A percentile compares a stretch with the other conserved stretches of the same genome.
phyloP scores from a whole-genome alignment of 2,797 vertebrate genomes.

The Telmatherina bonti region DNA sequence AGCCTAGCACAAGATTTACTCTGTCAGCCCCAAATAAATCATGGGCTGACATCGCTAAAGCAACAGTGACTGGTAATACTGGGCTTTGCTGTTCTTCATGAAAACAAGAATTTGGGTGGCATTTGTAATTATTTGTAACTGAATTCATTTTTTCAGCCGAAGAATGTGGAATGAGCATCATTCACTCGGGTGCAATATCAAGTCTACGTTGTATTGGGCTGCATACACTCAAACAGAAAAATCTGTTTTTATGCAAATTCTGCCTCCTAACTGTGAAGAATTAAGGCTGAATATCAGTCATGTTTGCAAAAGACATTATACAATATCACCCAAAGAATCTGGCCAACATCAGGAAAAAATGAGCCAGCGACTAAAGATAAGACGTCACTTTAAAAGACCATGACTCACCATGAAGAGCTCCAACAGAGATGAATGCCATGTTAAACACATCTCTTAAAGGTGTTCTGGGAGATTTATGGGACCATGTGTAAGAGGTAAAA shows the following conservation, averaged over 20 bases:
- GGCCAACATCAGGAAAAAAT: background rate
- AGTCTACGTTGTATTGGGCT: background rate
- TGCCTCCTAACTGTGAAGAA: background rate
- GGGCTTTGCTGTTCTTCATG: background rate
- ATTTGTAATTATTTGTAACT: background rate
- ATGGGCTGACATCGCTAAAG: conserved; percentile 43
- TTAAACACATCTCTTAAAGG: background rate
- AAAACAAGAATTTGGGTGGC: background rate
- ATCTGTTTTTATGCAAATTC: background rate
- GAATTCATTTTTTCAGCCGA: background rate
- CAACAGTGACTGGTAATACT: background rate
- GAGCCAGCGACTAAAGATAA: background rate
- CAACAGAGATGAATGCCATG: background rate
- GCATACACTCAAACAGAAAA: background rate
- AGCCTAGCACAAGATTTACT: conserved; percentile 55
- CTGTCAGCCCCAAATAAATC: conserved; percentile 52
- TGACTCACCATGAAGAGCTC: background rate
- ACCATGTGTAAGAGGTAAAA: background rate
- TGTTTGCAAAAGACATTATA: background rate
- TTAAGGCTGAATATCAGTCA: background rate
- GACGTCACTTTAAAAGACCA: background rate
- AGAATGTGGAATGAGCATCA: background rate
- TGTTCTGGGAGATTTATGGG: background rate
- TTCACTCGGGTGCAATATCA: background rate
- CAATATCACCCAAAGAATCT: background rate